A percentile compares a stretch with the other conserved stretches of the same genome.
These are phyloP conservation scores for Bedellia somnulentella DNA, from an alignment of 2,888 invertebrate genomes.

Conservation along the genomic window DNA sequence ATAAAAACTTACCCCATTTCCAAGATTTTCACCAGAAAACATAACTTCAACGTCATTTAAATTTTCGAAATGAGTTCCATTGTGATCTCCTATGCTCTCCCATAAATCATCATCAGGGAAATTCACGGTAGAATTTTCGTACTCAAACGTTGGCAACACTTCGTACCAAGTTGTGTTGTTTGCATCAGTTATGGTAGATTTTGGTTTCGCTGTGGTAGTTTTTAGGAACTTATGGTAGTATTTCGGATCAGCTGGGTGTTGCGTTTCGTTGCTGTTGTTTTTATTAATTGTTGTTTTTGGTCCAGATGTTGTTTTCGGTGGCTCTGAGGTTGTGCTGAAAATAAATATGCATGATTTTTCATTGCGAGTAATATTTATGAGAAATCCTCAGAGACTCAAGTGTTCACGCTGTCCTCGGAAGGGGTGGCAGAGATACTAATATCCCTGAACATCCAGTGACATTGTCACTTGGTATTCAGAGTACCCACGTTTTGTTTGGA, in stretches of 20 bases:
- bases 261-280: slow-evolving; percentile 17
- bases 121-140: slow-evolving; percentile 23
- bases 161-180: slow-evolving; percentile 46
- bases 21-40: slow-evolving; percentile 28
- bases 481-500: no score
- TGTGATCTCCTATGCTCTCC: slow-evolving; percentile 34
- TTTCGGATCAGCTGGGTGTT: slow-evolving; percentile 30
- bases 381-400: no score
- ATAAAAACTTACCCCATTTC: slow-evolving; percentile 23
- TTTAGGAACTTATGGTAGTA: slow-evolving; percentile 53
- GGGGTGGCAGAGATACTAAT: no score
- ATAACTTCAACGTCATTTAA: slow-evolving; percentile 52
- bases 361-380: no score
- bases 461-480: no score
- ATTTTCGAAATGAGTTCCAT: slow-evolving; percentile 27
- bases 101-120: slow-evolving; percentile 41
- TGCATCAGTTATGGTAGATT: slow-evolving; percentile 14
- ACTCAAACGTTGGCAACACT: slow-evolving; percentile 26
- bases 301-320: slow-evolving; percentile 16
- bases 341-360: no score
- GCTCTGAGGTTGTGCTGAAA: slow-evolving; percentile 17
- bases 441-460: no score
- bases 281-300: slow-evolving; percentile 14
- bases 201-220: slow-evolving; percentile 26
- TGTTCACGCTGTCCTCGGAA: no score